Percentiles rank a stretch among this genome's conserved stretches.
phyloP scores from a whole-genome alignment of 2,113 vertebrate genomes.

The Eulacestoma nigropectus region DNA sequence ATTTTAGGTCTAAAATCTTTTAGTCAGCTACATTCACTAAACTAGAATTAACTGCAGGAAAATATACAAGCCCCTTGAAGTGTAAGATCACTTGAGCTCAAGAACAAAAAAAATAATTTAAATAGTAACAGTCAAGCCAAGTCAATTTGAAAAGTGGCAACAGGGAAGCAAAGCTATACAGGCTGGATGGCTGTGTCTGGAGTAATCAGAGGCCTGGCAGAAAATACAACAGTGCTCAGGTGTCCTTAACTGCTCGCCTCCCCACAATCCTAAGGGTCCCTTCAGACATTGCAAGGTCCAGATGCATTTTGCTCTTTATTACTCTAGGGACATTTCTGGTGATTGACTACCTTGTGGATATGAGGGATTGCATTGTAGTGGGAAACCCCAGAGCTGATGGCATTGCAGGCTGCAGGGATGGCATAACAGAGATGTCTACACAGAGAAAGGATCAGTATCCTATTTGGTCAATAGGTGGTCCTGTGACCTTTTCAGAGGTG shows the following conservation, averaged over 20 bases:
- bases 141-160: rapidly evolving
- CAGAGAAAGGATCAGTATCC: not conserved
- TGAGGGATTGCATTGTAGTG: rapidly evolving
- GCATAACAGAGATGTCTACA: not conserved
- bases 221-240: not conserved
- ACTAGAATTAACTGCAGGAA: not conserved
- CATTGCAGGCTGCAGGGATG: not conserved
- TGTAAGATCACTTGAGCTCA: not conserved
- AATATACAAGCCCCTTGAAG: not conserved
- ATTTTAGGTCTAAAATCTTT: not conserved
- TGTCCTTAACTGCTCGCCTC: not conserved
- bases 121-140: not conserved
- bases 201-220: not conserved
- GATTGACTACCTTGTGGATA: not conserved
- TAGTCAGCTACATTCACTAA: not conserved
- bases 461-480: not conserved
- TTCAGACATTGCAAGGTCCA: not conserved
- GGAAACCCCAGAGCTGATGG: not conserved
- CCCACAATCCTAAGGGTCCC: not conserved
- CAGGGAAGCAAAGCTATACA: not conserved
- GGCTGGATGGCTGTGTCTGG: not conserved
- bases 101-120: not conserved
- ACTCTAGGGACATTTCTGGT: not conserved
- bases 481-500: not conserved
- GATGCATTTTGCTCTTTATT: not conserved